Percentiles rank a stretch among this genome's conserved stretches.
Evolutionary conservation across 2,888 invertebrate genomes (phyloP).

Genomic region (Yponomeuta plumbellus): DNA sequence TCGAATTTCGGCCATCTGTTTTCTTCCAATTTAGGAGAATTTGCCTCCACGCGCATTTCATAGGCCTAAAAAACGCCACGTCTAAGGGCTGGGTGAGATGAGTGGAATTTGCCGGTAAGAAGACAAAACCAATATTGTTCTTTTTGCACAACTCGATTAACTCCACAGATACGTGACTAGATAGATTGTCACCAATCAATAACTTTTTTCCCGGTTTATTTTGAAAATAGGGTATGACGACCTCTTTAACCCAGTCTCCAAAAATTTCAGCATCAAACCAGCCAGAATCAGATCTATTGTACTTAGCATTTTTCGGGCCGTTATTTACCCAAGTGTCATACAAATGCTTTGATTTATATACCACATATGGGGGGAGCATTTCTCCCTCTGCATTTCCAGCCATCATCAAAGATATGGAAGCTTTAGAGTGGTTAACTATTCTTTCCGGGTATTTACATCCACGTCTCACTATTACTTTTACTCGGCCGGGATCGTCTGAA

Average conservation of each 20-base stretch:
- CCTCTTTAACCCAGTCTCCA: constrained; percentile 14
- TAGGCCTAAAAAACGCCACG: constrained; percentile 16
- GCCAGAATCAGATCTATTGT: not conserved
- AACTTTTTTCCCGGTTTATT: constrained; percentile 19
- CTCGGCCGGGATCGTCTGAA: constrained; percentile 5
- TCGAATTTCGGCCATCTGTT: constrained; percentile 20
- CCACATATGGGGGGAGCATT: constrained; percentile 6
- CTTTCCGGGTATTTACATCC: constrained; percentile 8
- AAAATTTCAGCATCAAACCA: constrained; percentile 9
- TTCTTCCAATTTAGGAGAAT: constrained; percentile 24
- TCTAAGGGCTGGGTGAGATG: not conserved
- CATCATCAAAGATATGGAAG: constrained; percentile 6
- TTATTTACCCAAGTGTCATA: constrained; percentile 1
- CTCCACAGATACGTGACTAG: constrained; percentile 19
- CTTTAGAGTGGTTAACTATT: constrained; percentile 7
- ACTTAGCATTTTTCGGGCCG: constrained; percentile 5
- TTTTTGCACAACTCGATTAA: constrained; percentile 19
- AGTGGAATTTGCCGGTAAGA: constrained; percentile 18
- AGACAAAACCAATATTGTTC: constrained; percentile 20
- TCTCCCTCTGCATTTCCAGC: constrained; percentile 6
- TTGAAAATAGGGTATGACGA: constrained; percentile 9
- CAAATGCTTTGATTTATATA: not conserved
- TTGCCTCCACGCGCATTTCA: constrained; percentile 25
- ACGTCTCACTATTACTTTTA: constrained; percentile 2
- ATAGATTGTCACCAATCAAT: constrained; percentile 24